Base-by-base conservation (phyloP, 2,113 vertebrate genomes). In the Triplophysa rosa region DNA sequence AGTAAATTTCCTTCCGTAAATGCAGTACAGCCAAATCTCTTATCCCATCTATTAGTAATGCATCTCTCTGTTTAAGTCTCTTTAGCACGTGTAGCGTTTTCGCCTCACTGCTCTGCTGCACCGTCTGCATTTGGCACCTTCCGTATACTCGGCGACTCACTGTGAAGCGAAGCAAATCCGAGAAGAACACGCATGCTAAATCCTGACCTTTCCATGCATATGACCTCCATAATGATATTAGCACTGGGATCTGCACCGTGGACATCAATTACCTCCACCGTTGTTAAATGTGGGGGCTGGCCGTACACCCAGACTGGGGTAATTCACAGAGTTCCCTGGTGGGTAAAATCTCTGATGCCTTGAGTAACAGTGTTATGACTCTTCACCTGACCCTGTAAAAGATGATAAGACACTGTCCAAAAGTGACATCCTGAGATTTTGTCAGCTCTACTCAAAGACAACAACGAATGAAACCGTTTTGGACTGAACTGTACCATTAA, bases 201-300 rank as follows among this genome's bases (percentile, higher is more conserved):
- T 77, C 29, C 54, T 73, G 79, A 83, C 79, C 79, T 77, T 77
- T 83, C 49, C 52, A 68, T 73, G 79, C 58, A 72, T 77, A 72
- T 40, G 72, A 83, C 84, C 84, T 67, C 76, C 56, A 67, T 86
- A 80, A 82, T 79, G 82, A 77, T 67, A 83, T 75, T 81, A 78
- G 76, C 61, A 81, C 75, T 67, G 40, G 59, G 78, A 71, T 79
- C 56, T 70, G 74, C 75, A 75, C 67, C 63, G 73, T 71, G 72
- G 67, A 81, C 82, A 81, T 83, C 82, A 86, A 77, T 86, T 81
- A 81, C 82, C 42, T 77, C 68, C 66, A 79, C 66, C 67, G 67
- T 64, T 74, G 73, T 79, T 84, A 84, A 84, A 82, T 74, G 66
- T 69, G 56, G 68, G 73, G 66, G 83, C 78, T 77, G 61, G 42